Conservation (phyloP, 2,888 invertebrate genomes). For the Punctoribates punctum region DNA sequence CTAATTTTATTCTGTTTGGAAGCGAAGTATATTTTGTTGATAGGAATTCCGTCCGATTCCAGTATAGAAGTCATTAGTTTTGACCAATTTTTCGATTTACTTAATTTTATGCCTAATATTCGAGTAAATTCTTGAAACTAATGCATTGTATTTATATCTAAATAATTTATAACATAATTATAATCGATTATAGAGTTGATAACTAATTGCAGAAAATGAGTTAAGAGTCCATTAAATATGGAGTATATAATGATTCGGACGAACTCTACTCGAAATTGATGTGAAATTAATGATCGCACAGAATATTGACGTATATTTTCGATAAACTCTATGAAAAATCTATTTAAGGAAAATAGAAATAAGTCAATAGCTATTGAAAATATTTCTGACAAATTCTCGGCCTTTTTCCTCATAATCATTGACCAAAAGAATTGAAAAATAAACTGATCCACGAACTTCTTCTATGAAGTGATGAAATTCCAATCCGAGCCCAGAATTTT, state of each 20-base stretch:
- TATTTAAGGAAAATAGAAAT: not conserved
- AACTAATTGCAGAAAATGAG: slow-evolving; percentile 13
- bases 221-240: slow-evolving; percentile 2
- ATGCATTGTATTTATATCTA: not conserved
- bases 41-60: too few relatives aligned
- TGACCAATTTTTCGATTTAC: too few relatives aligned
- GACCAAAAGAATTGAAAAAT: too few relatives aligned
- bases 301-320: slow-evolving; percentile 1
- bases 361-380: not conserved
- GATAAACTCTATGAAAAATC: not conserved
- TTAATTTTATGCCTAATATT: not conserved
- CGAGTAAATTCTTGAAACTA: not conserved
- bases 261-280: slow-evolving; percentile 7
- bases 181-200: not conserved
- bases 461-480: too few relatives aligned
- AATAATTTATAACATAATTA: slow-evolving; percentile 11
- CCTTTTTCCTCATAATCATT: too few relatives aligned
- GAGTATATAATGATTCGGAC: slow-evolving; percentile 1
- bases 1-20: too few relatives aligned
- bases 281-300: slow-evolving; percentile 16
- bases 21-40: too few relatives aligned
- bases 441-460: too few relatives aligned
- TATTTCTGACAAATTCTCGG: not conserved
- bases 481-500: too few relatives aligned
- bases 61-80: too few relatives aligned